Conservation (phyloP, 2,113 vertebrate species). For the Dipodomys spectabilis region DNA sequence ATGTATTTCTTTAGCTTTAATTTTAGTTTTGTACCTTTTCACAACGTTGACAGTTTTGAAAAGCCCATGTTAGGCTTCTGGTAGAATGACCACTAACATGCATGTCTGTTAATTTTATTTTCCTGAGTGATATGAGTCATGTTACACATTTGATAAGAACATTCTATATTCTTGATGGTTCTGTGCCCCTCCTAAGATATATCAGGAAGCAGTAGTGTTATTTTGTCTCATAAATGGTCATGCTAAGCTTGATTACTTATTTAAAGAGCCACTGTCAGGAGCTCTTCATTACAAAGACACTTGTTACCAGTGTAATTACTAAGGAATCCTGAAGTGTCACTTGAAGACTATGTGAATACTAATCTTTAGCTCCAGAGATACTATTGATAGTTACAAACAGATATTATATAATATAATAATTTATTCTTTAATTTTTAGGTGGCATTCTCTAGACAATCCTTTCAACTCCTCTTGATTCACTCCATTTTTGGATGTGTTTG, state of each 20-base stretch:
- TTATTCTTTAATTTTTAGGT: background rate
- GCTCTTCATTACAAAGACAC: background rate
- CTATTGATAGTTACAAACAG: background rate
- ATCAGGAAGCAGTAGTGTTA: background rate
- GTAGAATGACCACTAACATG: background rate
- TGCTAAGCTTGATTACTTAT: background rate
- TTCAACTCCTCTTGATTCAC: background rate
- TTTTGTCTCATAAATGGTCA: background rate
- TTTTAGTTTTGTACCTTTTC: background rate
- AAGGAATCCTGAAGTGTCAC: background rate
- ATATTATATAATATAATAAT: conserved; percentile 5
- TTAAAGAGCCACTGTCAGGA: background rate
- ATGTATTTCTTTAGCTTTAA: background rate
- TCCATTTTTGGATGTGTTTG: background rate
- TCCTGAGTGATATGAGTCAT: background rate
- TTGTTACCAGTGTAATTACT: conserved; percentile 28
- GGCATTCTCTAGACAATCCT: conserved; percentile 28
- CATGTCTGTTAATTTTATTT: conserved; percentile 12
- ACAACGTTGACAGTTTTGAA: conserved; percentile 8
- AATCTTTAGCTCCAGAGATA: background rate
- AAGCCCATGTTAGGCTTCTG: background rate
- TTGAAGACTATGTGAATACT: conserved; percentile 11
- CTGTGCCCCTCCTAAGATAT: background rate
- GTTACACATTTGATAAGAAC: background rate
- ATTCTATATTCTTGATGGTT: background rate